Evolutionary conservation across 2,113 vertebrate genomes (phyloP).

Genomic region (Scomber colias): DNA sequence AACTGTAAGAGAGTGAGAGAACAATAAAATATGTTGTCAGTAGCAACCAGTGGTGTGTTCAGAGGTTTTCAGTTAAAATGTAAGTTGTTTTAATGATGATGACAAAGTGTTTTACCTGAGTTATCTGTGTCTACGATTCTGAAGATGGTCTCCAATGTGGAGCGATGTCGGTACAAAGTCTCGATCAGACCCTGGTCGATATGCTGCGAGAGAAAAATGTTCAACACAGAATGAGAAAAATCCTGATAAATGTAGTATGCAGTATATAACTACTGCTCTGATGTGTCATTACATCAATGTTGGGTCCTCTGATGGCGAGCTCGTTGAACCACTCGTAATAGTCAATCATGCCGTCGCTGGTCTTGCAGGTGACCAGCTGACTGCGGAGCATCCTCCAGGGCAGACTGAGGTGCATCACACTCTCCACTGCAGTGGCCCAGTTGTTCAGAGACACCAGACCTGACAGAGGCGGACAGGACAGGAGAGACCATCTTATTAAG

Average conservation of each 20-base stretch:
- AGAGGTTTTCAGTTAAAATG: too few relatives aligned
- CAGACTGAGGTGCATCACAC: constrained; percentile 87
- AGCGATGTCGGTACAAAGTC: constrained; percentile 92
- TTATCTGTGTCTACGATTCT: constrained; percentile 94
- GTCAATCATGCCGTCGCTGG: constrained; percentile 65
- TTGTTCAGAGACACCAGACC: constrained; percentile 81
- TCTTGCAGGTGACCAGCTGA: constrained; percentile 83
- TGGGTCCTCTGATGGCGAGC: constrained; percentile 78
- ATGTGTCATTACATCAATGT: constrained; percentile 72
- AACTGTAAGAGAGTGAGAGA: too few relatives aligned
- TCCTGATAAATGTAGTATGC: too few relatives aligned
- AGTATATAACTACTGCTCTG: too few relatives aligned
- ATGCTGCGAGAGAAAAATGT: constrained; percentile 79
- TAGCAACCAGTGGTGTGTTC: not conserved
- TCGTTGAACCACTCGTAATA: constrained; percentile 83
- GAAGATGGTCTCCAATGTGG: constrained; percentile 96
- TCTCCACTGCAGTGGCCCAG: constrained; percentile 90
- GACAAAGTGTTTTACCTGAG: constrained; percentile 85
- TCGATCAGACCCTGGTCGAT: constrained; percentile 92
- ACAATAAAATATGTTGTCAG: too few relatives aligned
- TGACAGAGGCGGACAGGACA: constrained; percentile 17
- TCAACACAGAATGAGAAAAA: constrained; percentile 1
- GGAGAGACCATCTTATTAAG: not conserved
- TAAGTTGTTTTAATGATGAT: too few relatives aligned
- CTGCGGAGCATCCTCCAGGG: constrained; percentile 91